Evolutionary conservation across 2,113 vertebrate genomes (phyloP).

Genomic region (Sinosuthora webbiana): DNA sequence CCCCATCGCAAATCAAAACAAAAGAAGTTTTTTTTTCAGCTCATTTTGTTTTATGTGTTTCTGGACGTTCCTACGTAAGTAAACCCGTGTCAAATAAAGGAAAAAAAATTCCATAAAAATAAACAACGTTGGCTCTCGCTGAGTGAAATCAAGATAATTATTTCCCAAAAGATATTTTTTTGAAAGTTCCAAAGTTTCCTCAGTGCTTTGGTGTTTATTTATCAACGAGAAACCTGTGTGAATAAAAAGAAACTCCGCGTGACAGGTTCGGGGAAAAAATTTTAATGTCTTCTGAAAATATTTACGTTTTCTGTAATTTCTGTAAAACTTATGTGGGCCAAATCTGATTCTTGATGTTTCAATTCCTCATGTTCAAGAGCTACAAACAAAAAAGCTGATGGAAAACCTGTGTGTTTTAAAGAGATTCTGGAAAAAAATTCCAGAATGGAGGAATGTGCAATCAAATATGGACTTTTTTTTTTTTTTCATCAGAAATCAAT

Average conservation of each 20-base stretch:
- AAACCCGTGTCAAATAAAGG: not conserved
- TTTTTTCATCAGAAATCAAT: not conserved
- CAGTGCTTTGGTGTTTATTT: not conserved
- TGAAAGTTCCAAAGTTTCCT: not conserved
- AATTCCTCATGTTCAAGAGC: not conserved
- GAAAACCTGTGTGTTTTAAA: not conserved
- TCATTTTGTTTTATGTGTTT: not conserved
- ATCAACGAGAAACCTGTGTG: not conserved
- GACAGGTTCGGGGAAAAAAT: not conserved
- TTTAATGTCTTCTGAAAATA: not conserved
- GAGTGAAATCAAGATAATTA: not conserved
- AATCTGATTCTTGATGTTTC: not conserved
- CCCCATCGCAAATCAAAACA: not conserved
- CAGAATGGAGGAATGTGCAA: not conserved
- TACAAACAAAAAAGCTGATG: not conserved
- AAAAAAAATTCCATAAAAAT: not conserved
- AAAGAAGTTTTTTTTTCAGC: not conserved
- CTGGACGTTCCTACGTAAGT: not conserved
- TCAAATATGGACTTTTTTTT: not conserved
- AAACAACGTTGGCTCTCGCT: not conserved
- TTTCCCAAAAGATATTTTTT: not conserved
- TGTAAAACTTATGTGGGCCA: fast-evolving
- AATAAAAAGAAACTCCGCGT: not conserved
- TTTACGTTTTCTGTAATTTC: not conserved
- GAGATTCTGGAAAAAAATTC: not conserved